A percentile compares a stretch with the other conserved stretches of the same genome.
Conservation (phyloP, 1,140 invertebrate genomes). For the Steinernema feltiae region DNA sequence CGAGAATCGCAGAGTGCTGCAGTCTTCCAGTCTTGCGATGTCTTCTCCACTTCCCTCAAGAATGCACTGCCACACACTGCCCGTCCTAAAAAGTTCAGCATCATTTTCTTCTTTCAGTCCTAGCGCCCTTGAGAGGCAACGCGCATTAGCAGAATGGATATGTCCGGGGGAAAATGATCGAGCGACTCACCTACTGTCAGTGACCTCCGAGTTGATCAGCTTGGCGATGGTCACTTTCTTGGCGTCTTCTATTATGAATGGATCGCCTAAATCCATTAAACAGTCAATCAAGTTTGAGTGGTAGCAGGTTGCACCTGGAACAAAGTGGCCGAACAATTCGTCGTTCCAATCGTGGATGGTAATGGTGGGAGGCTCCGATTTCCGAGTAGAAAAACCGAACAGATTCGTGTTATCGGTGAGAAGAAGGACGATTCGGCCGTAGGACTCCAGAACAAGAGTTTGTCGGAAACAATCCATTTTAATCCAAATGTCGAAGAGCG, state of each 20-base stretch:
- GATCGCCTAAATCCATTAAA: not conserved
- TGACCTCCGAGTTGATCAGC: not conserved
- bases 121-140: too few relatives aligned
- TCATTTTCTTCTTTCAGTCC: too few relatives aligned
- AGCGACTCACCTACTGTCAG: not conserved
- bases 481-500: conserved; percentile 4
- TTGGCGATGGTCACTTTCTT: not conserved
- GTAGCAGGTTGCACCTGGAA: not conserved
- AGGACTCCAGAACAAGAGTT: not conserved
- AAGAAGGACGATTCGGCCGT: not conserved
- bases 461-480: conserved; percentile 12
- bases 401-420: conserved; percentile 8
- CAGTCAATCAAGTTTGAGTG: not conserved
- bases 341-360: conserved; percentile 5
- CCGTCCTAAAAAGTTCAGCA: too few relatives aligned
- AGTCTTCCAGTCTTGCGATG: not conserved
- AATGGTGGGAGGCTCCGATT: not conserved
- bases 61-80: not conserved
- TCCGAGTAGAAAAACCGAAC: not conserved
- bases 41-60: not conserved
- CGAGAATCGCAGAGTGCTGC: not conserved
- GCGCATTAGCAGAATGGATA: too few relatives aligned
- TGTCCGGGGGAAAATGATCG: too few relatives aligned
- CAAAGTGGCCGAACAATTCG: not conserved
- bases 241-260: not conserved